Conservation (phyloP, 2,888 invertebrate genomes). For the Heliothis peltigera region DNA sequence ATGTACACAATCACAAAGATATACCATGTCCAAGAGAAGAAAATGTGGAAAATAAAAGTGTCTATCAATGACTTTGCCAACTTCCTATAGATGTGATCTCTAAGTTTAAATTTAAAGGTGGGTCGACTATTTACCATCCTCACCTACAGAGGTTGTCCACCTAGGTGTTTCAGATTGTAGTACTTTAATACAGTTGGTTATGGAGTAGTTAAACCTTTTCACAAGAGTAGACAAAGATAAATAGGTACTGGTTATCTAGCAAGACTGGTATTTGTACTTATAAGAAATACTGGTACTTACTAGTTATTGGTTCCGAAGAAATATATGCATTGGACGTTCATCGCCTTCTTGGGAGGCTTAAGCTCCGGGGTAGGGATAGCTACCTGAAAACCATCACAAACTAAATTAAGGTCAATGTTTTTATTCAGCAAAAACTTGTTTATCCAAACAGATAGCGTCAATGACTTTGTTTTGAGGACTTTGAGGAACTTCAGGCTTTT, state of each 20-base stretch:
- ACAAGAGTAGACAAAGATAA: not conserved
- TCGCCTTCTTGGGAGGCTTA: conserved; percentile 93
- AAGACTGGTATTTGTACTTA: conserved; percentile 14
- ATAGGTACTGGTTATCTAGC: not conserved
- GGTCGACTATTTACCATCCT: too few species aligned
- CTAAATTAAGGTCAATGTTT: conserved; percentile 68
- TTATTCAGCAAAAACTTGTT: conserved; percentile 26
- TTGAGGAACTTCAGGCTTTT: conserved; percentile 14
- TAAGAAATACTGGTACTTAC: conserved; percentile 91
- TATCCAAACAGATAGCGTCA: conserved; percentile 13
- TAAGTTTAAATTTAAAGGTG: too few species aligned
- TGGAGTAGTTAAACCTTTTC: not conserved
- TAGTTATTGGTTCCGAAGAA: conserved; percentile 98
- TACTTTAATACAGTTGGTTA: not conserved
- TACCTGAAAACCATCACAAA: conserved; percentile 91
- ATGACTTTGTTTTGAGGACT: not conserved
- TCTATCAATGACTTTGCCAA: too few species aligned
- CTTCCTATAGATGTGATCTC: too few species aligned
- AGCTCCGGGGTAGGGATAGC: conserved; percentile 94
- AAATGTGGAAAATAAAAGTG: too few species aligned
- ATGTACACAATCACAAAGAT: too few species aligned
- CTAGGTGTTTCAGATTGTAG: not conserved
- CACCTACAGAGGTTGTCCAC: too few species aligned
- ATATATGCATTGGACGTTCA: conserved; percentile 94
- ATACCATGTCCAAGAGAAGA: too few species aligned